Evolutionary conservation across 35 echinoderm and acorn worm species (phyloP).

Genomic region (Stichopus chloronotus): DNA sequence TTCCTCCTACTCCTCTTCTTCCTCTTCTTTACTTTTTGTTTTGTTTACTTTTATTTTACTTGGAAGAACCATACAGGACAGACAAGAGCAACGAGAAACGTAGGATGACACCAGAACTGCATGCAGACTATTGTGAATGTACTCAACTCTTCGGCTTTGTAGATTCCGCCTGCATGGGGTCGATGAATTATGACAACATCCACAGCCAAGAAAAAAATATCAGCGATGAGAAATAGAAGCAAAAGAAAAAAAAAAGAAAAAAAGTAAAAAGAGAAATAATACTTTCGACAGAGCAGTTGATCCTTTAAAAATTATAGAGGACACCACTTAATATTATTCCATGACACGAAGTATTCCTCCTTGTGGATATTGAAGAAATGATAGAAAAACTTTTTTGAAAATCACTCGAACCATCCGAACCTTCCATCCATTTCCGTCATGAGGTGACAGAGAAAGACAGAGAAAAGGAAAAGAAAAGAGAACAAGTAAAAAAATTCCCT

Average conservation of each 20-base stretch:
- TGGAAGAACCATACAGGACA: not conserved
- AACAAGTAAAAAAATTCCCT: constrained; percentile 26
- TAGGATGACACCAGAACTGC: not conserved
- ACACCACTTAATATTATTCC: constrained; percentile 15
- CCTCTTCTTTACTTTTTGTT: not conserved
- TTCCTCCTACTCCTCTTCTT: not conserved
- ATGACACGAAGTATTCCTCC: constrained; percentile 9
- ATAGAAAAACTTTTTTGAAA: not conserved
- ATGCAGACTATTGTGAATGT: constrained; percentile 6
- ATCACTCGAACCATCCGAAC: not conserved
- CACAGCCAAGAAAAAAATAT: not conserved
- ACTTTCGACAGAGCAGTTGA: constrained; percentile 1
- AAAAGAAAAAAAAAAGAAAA: not conserved
- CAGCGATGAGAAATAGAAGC: not conserved
- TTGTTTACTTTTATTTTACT: not conserved
- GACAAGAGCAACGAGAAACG: too few relatives aligned
- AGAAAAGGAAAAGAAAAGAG: not conserved
- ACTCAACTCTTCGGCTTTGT: constrained; percentile 48
- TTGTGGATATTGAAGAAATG: not conserved
- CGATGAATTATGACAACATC: not conserved
- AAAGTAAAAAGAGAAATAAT: not conserved
- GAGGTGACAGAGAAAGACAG: not conserved
- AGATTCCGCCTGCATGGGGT: constrained; percentile 37
- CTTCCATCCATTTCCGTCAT: constrained; percentile 31
- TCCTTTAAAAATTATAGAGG: not conserved